A percentile compares a stretch with the other conserved stretches of the same genome.
phyloP scores from a whole-genome alignment of 2,888 invertebrate genomes.

The Chymomyza fuscimana region DNA sequence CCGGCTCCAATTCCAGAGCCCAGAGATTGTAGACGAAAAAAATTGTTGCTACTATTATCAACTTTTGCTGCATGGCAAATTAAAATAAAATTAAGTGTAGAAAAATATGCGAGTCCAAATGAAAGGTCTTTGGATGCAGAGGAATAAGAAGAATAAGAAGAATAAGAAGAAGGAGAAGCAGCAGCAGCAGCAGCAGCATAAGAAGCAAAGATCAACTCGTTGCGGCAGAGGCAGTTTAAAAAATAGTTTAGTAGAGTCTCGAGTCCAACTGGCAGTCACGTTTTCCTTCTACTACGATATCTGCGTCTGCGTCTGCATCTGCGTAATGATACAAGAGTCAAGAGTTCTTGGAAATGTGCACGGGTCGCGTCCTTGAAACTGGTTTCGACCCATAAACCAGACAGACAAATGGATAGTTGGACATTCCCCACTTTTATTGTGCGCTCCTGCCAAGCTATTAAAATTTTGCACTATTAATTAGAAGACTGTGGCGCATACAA shows the following conservation, averaged over 20 bases:
- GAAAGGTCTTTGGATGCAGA: background rate
- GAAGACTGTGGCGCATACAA: slow-evolving; percentile 27
- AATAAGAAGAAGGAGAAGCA: background rate
- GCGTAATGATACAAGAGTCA: slow-evolving; percentile 52
- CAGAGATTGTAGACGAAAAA: slow-evolving; percentile 15
- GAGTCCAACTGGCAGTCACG: slow-evolving; percentile 5
- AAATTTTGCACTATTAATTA: slow-evolving; percentile 63
- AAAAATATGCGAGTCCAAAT: slow-evolving; percentile 29
- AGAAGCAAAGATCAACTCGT: background rate
- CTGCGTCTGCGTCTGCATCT: slow-evolving; percentile 20
- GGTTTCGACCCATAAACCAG: slow-evolving; percentile 62
- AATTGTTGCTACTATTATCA: slow-evolving; percentile 34
- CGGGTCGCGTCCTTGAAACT: slow-evolving; percentile 67
- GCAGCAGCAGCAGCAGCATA: background rate
- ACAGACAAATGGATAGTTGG: slow-evolving; percentile 42
- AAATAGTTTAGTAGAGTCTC: slow-evolving; percentile 45
- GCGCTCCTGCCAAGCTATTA: slow-evolving; percentile 35
- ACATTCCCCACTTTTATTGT: background rate
- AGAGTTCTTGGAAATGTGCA: slow-evolving; percentile 67
- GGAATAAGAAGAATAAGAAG: background rate
- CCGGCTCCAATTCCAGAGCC: slow-evolving; percentile 18
- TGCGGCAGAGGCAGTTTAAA: slow-evolving; percentile 35
- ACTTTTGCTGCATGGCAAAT: slow-evolving; percentile 30
- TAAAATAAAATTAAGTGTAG: slow-evolving; percentile 63
- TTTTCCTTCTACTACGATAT: background rate